Conservation (phyloP, 2,113 vertebrate species). For the Rhynchopsitta pachyrhyncha region DNA sequence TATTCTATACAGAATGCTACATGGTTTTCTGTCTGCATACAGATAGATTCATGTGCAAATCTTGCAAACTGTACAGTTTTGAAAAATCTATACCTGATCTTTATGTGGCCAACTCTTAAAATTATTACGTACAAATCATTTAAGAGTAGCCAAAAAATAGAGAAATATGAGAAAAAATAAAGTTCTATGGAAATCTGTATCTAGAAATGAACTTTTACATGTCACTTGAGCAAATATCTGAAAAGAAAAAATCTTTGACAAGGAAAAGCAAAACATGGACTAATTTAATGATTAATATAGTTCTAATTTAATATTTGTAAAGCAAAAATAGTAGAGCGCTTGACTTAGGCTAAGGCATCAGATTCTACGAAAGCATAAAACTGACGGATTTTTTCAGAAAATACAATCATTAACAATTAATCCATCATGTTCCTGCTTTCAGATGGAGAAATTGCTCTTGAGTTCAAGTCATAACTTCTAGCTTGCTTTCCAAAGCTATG, state of each 20-base stretch:
- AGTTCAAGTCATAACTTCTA: neutral
- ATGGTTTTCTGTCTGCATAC: constrained; percentile 26
- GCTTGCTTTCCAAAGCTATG: neutral
- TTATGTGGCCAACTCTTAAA: neutral
- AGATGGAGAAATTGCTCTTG: neutral
- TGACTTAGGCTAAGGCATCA: neutral
- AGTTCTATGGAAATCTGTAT: neutral
- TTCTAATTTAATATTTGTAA: neutral
- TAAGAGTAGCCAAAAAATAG: constrained; percentile 7
- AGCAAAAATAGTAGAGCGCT: neutral
- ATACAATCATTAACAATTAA: neutral
- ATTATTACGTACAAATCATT: neutral
- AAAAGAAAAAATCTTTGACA: neutral
- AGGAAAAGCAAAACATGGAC: neutral
- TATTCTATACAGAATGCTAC: constrained; percentile 5
- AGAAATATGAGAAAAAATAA: constrained; percentile 1
- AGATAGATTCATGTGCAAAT: neutral
- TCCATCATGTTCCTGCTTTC: rapidly evolving
- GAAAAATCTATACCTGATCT: neutral
- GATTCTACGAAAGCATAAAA: rapidly evolving
- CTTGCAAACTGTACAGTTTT: neutral
- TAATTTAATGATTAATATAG: neutral
- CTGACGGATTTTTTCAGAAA: neutral
- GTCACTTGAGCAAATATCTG: neutral
- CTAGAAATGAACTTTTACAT: neutral